Percentiles rank a stretch among this genome's conserved stretches.
phyloP scores from a whole-genome alignment of 37 sponge, comb jelly and placozoan species.

The Sycon ciliatum region DNA sequence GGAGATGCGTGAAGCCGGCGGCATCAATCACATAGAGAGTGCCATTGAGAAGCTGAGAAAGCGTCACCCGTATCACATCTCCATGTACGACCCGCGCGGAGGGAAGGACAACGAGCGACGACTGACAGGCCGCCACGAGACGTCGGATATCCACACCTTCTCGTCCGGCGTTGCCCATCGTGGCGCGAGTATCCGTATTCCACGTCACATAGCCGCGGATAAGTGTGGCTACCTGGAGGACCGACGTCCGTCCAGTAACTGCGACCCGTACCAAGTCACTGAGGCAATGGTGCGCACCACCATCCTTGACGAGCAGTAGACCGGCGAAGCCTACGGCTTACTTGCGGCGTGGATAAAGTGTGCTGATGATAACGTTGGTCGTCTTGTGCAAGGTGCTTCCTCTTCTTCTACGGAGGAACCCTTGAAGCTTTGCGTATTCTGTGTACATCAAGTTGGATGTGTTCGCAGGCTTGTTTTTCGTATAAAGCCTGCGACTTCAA shows the following conservation, averaged over 20 bases:
- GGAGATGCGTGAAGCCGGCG: conserved; percentile 32
- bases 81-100: conserved; percentile 14
- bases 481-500: too few species aligned
- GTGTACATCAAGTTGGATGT: too few species aligned
- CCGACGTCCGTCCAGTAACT: conserved; percentile 40
- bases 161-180: conserved; percentile 32
- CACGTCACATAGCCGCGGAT: conserved; percentile 29
- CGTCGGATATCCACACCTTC: conserved; percentile 43
- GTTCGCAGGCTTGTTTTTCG: too few species aligned
- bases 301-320: conserved; percentile 46
- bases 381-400: too few species aligned
- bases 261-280: conserved; percentile 43
- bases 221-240: conserved; percentile 44
- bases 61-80: conserved; percentile 36
- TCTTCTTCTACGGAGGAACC: too few species aligned
- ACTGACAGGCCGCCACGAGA: conserved; percentile 91
- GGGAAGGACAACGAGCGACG: conserved; percentile 76
- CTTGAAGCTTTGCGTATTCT: too few species aligned
- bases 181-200: conserved; percentile 35
- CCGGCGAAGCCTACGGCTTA: too few species aligned
- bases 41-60: conserved; percentile 35
- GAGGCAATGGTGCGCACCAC: conserved; percentile 62
- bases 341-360: too few species aligned
- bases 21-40: conserved; percentile 27
- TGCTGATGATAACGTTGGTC: too few species aligned